Evolutionary conservation across 2,113 vertebrate species (phyloP), one percentile per base, ranked within the genome.

Genomic region (Dunckerocampus dactyliophorus): DNA sequence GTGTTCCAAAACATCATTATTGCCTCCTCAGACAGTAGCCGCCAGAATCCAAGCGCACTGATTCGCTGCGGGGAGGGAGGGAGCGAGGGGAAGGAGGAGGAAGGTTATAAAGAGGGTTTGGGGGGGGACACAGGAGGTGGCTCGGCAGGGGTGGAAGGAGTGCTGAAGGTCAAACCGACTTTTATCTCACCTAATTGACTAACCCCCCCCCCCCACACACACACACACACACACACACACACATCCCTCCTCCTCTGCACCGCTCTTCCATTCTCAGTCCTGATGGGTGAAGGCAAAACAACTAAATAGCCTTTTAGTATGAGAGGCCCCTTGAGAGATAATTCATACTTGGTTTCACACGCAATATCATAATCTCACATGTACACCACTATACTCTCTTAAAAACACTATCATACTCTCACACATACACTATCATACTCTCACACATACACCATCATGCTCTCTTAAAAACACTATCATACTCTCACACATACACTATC

Each of bases 181-280:
- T 93, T 95, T 96, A 95, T 95, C 94, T 96, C 94, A 94, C 90
- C 93, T 96, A 97, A 97, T 95, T 96, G 94, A 95, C 93, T 93
- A 83, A 83, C 77, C 80, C 69, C 69, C 76, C 59, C 79, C 72
- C 62, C 63, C 72, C 24, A 72, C 17, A n/a, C 16, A 6, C 17
- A 19, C 19, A 47, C 73, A 69, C 59, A 66, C 59, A 34, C 31
- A 34, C 24, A 74, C 14, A 6, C 47, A n/a, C 2, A n/a, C 48
- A 47, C 74, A 67, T 59, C 55, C 59, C 72, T 19, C 66, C 74
- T 63, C 51, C 47, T 71, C 75, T 72, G 57, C 68, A 72, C 67
- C 69, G 60, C 56, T 64, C 71, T 69, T 69, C 81, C 59, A 71
- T 71, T 65, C 56, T 48, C 17, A 22, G 42, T 69, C 75, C 65